phyloP scores from a whole-genome alignment of 2,113 vertebrate genomes.

The Nothobranchius furzeri region DNA sequence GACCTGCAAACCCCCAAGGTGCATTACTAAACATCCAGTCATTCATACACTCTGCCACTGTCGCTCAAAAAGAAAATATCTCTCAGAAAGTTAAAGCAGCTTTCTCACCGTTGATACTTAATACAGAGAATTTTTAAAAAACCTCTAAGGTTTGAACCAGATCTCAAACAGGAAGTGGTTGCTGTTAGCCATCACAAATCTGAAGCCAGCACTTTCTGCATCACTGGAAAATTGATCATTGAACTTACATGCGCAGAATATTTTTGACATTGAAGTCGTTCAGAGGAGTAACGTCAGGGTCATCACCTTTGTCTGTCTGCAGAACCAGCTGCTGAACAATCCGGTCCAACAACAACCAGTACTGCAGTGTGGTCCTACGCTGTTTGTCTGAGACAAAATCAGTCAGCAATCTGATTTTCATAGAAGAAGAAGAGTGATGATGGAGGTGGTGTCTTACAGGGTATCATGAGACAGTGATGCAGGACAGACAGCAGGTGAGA shows the following conservation, averaged over 20 bases:
- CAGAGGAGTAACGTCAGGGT: conserved; percentile 89
- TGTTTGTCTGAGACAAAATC: not conserved
- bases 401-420: not conserved
- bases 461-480: conserved; percentile 96
- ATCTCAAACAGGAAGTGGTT: too few species aligned
- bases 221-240: not conserved
- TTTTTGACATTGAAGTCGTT: conserved; percentile 97
- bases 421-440: not conserved
- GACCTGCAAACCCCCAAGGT: too few species aligned
- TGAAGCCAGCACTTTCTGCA: too few species aligned
- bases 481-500: conserved; percentile 95
- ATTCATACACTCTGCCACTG: too few species aligned
- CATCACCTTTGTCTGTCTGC: conserved; percentile 92
- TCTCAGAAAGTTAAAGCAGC: too few species aligned
- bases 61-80: too few species aligned
- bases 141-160: too few species aligned
- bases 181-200: too few species aligned
- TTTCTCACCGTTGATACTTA: too few species aligned
- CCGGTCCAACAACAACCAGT: conserved; percentile 95
- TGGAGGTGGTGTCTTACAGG: conserved; percentile 80
- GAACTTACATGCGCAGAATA: conserved; percentile 93
- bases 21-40: too few species aligned
- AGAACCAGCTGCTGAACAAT: conserved; percentile 97
- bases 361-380: conserved; percentile 73
- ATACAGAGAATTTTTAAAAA: too few species aligned